Conservation (phyloP, 2,113 vertebrate genomes). For the Dendropsophus ebraccatus region DNA sequence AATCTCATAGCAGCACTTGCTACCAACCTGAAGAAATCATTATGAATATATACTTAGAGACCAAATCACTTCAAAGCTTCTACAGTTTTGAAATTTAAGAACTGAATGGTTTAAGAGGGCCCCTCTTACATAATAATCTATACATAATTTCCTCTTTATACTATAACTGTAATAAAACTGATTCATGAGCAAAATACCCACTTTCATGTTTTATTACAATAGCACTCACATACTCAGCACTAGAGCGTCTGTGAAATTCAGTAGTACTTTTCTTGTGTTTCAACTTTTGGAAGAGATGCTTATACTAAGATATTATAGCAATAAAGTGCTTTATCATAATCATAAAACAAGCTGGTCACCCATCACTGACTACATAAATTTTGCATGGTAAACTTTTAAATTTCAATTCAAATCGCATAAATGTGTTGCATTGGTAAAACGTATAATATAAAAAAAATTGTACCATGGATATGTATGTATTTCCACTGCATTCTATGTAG, state of each 20-base stretch:
- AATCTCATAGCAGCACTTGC: not conserved
- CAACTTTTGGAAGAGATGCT: not conserved
- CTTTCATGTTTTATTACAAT: not conserved
- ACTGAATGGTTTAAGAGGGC: too few species aligned
- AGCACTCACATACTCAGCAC: not conserved
- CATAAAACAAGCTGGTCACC: not conserved
- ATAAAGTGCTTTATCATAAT: not conserved
- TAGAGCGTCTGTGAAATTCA: not conserved
- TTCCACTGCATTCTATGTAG: not conserved
- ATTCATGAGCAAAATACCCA: not conserved
- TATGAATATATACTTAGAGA: not conserved
- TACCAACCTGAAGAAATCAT: too few species aligned
- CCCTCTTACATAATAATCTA: not conserved
- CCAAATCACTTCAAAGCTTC: not conserved
- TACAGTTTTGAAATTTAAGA: not conserved
- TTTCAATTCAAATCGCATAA: not conserved
- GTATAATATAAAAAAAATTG: not conserved
- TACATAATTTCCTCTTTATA: not conserved
- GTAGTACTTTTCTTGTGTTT: not conserved
- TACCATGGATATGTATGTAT: not conserved
- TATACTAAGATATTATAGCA: not conserved
- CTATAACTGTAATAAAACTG: not conserved
- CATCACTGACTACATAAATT: not conserved
- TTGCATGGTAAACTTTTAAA: not conserved
- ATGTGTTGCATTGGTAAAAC: not conserved